Percentiles rank a stretch among this genome's conserved stretches.
Conservation (phyloP, 2,888 invertebrate species). For the Dolichopus griseipennis region DNA sequence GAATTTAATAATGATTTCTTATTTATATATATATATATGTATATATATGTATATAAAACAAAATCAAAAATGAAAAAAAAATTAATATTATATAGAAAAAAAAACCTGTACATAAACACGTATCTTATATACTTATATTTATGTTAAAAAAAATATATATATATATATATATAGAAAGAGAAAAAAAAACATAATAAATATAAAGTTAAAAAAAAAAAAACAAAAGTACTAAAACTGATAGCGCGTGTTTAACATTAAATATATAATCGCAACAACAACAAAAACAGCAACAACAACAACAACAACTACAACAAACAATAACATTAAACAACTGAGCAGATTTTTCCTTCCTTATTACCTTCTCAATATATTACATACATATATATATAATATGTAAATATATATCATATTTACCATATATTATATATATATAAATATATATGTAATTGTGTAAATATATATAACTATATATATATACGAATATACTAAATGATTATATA, state of each 20-base stretch:
- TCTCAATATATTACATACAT: conserved; percentile 14
- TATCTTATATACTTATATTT: too few relatives aligned
- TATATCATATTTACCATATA: background rate
- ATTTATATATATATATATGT: too few relatives aligned
- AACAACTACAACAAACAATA: conserved; percentile 18
- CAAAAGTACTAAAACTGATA: background rate
- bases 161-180: too few relatives aligned
- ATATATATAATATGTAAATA: background rate
- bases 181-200: too few relatives aligned
- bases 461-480: background rate
- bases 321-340: conserved; percentile 9
- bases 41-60: too few relatives aligned
- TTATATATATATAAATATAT: too few relatives aligned
- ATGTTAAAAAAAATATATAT: too few relatives aligned
- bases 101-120: too few relatives aligned
- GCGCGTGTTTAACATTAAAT: conserved; percentile 11
- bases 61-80: too few relatives aligned
- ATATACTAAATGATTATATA: background rate
- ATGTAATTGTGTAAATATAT: background rate
- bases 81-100: too few relatives aligned
- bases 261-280: conserved; percentile 12
- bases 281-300: conserved; percentile 20
- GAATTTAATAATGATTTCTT: too few relatives aligned
- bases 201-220: too few relatives aligned
- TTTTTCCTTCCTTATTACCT: conserved; percentile 5